These are phyloP conservation scores for Acronicta aceris DNA, from an alignment of 2,888 invertebrate species.

Conservation along the genomic window DNA sequence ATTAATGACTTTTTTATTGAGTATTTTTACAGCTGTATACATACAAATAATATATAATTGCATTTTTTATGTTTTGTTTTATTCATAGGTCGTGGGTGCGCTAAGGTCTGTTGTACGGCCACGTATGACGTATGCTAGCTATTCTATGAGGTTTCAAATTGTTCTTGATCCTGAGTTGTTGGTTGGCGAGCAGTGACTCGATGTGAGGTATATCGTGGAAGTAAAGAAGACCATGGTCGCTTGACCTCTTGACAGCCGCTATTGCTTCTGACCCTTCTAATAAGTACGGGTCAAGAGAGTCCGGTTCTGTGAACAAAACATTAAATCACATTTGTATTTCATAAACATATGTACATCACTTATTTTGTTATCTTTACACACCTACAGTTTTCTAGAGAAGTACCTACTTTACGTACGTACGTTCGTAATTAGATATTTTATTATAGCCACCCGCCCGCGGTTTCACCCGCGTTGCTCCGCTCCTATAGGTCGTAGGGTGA, in stretches of 20 bases:
- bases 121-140: slow-evolving; percentile 90
- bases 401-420: no score
- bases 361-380: no score
- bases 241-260: slow-evolving; percentile 86
- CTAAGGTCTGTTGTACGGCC: slow-evolving; percentile 88
- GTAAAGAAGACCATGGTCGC: slow-evolving; percentile 89
- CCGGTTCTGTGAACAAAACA: slow-evolving; percentile 60
- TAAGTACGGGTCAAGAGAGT: slow-evolving; percentile 87
- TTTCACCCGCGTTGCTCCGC: no score
- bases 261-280: slow-evolving; percentile 89
- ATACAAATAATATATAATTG: slow-evolving; percentile 62
- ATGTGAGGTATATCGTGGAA: slow-evolving; percentile 91
- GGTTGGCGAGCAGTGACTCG: slow-evolving; percentile 89
- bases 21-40: slow-evolving; percentile 61
- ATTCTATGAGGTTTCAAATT: slow-evolving; percentile 90
- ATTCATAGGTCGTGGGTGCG: slow-evolving; percentile 36
- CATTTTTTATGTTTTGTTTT: slow-evolving; percentile 56
- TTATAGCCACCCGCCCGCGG: no score
- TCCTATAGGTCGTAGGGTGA: no score
- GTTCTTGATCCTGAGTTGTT: slow-evolving; percentile 89
- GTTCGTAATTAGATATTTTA: no score
- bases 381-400: no score
- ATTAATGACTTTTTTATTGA: slow-evolving; percentile 62
- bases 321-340: no score
- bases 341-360: no score